Evolutionary conservation across 2,113 vertebrate species (phyloP), one percentile per base, ranked within the genome.

Genomic region (Centropus bengalensis): DNA sequence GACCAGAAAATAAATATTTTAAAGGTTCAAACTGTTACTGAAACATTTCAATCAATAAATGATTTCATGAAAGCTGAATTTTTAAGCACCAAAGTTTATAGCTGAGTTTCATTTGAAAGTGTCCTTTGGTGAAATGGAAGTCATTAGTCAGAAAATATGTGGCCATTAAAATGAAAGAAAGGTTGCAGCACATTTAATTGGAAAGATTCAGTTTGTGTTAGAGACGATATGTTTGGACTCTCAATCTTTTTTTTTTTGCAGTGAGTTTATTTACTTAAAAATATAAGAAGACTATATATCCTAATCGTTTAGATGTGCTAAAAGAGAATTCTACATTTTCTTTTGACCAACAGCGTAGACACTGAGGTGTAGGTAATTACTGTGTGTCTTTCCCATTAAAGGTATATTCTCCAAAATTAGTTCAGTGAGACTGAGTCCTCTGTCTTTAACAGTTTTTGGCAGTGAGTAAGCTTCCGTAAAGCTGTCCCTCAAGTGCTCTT

Each of bases 151-250:
- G 58, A 52, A 60, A 76, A 10, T 76, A 69, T 76, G 32, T 66
- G 76, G 45, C 74, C 94, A 59, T 85, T 82, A 76, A 93, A 75
- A 76, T 69, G 40, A 52, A 91, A 88, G 82, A 74, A 87, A 16
- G 28, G 32, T 90, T 44, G 21, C 49, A 80, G 23, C 21, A 62
- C 55, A 92, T 96, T 80, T 64, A 82, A 60, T 80, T 85, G 44
- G 58, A 76, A 90, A 56, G 32, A 76, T 88, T 73, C 71, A 27
- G 40, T 71, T 62, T 82, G 32, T 67, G 30, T 71, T 88, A 47
- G 45, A 73, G 63, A 80, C 33, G 54, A 14, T 63, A 52, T 0
- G 0, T 86, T 69, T 54, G 4, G 32, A 62, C 36, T 54, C 40
- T 44, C 16, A 44, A 0, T 86, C 5, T 69, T 86, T 86, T 78